These are phyloP conservation scores for Rousettus leschenaultii DNA, from an alignment of 2,113 vertebrate genomes.

Conservation along the genomic window DNA sequence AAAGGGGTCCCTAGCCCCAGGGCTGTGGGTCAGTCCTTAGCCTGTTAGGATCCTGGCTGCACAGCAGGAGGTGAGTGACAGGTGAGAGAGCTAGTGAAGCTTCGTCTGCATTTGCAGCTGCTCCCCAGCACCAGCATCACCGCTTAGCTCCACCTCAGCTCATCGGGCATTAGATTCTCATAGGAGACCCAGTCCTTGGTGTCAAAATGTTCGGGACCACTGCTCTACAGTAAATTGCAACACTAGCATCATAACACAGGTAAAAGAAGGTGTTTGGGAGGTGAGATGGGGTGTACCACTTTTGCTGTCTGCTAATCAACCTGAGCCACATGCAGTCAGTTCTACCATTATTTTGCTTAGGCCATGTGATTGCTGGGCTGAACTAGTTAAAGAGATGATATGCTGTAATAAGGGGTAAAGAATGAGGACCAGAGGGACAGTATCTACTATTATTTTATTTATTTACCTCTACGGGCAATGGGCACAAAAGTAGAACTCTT, in stretches of 20 bases:
- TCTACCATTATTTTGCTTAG: neutral
- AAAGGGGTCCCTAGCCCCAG: neutral
- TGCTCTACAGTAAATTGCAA: neutral
- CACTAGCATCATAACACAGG: neutral
- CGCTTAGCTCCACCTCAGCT: no score
- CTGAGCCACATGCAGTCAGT: neutral
- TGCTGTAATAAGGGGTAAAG: neutral
- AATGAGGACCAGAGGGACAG: neutral
- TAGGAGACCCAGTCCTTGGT: no score
- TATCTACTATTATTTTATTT: no score
- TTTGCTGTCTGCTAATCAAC: neutral
- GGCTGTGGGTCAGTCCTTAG: no score
- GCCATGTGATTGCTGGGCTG: neutral
- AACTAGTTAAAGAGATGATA: neutral
- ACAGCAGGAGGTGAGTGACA: no score
- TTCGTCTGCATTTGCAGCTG: no score
- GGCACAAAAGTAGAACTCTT: neutral
- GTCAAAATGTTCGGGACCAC: no score
- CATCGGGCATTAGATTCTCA: no score
- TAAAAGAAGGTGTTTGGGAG: neutral
- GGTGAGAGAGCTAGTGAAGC: no score
- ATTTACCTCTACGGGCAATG: neutral
- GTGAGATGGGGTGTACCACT: neutral
- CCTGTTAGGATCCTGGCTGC: no score
- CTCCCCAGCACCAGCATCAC: no score